Evolutionary conservation across 1,140 invertebrate species (phyloP).

Genomic region (Neuroterus valhalla): DNA sequence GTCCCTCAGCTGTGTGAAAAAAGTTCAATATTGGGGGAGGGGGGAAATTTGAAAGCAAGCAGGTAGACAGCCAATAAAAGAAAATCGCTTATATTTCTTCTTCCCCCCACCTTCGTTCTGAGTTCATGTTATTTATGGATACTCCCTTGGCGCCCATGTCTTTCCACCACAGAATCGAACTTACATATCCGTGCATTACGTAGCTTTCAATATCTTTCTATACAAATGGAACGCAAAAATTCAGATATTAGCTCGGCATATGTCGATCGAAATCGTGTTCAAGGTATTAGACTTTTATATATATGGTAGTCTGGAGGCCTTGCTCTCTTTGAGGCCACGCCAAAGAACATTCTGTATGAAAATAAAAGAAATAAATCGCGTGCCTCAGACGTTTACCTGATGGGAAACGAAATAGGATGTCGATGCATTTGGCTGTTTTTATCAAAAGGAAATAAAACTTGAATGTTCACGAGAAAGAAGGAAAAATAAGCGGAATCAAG

Average conservation of each 20-base stretch:
- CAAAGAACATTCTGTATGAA: slow-evolving; percentile 67
- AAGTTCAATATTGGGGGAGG: too few relatives aligned
- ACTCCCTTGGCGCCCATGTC: too few relatives aligned
- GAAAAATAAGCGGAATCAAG: background rate
- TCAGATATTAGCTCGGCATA: slow-evolving; percentile 64
- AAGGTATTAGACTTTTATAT: slow-evolving; percentile 42
- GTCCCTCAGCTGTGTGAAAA: too few relatives aligned
- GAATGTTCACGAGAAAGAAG: background rate
- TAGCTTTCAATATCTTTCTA: slow-evolving; percentile 57
- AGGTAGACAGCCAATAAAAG: too few relatives aligned
- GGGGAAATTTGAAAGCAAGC: too few relatives aligned
- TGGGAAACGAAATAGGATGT: slow-evolving; percentile 70
- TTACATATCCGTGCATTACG: background rate
- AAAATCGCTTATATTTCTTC: too few relatives aligned
- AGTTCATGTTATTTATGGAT: too few relatives aligned
- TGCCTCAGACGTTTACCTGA: slow-evolving; percentile 67
- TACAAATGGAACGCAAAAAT: slow-evolving; percentile 51
- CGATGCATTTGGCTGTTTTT: slow-evolving; percentile 59
- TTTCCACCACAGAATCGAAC: background rate
- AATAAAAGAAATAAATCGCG: slow-evolving; percentile 68
- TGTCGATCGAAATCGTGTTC: slow-evolving; percentile 64
- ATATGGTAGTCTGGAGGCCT: slow-evolving; percentile 32
- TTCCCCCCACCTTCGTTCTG: too few relatives aligned
- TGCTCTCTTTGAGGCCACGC: slow-evolving; percentile 59
- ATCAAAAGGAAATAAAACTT: background rate